These are phyloP conservation scores for Todus mexicanus DNA, from an alignment of 2,797 vertebrate genomes.

Conservation along the genomic window DNA sequence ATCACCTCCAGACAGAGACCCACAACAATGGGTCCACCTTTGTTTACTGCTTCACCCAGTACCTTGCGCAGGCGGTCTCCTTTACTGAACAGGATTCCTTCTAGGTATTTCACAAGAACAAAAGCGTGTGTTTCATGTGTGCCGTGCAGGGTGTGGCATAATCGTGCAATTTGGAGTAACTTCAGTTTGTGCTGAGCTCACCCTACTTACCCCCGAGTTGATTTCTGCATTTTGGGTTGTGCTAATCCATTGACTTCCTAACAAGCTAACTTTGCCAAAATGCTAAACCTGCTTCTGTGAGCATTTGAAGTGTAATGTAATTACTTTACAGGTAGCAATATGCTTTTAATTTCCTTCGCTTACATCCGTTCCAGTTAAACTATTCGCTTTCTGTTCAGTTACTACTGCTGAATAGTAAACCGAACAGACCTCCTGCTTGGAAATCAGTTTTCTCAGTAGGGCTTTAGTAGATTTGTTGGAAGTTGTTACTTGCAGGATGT, in stretches of 20 bases:
- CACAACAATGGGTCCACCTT: conserved; percentile 66
- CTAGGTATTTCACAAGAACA: conserved; percentile 85
- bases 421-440: background rate
- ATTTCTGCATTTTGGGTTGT: background rate
- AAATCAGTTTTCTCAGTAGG: background rate
- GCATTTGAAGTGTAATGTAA: background rate
- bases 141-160: conserved; percentile 46
- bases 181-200: conserved; percentile 30
- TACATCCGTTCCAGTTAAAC: background rate
- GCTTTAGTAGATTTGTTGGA: background rate
- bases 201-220: background rate
- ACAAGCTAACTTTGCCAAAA: background rate
- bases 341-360: background rate
- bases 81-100: conserved; percentile 81
- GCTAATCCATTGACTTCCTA: conserved; percentile 47
- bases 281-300: background rate
- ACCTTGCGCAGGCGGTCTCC: conserved; percentile 76
- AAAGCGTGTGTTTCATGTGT: conserved; percentile 29
- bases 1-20: conserved; percentile 74
- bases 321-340: background rate
- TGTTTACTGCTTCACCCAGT: conserved; percentile 79
- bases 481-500: background rate
- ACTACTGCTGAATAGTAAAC: background rate
- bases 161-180: background rate
- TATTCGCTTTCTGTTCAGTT: background rate